Percentiles rank a stretch among this genome's conserved stretches.
Conservation (phyloP, 2,888 invertebrate genomes). For the Ochlodes sylvanus region DNA sequence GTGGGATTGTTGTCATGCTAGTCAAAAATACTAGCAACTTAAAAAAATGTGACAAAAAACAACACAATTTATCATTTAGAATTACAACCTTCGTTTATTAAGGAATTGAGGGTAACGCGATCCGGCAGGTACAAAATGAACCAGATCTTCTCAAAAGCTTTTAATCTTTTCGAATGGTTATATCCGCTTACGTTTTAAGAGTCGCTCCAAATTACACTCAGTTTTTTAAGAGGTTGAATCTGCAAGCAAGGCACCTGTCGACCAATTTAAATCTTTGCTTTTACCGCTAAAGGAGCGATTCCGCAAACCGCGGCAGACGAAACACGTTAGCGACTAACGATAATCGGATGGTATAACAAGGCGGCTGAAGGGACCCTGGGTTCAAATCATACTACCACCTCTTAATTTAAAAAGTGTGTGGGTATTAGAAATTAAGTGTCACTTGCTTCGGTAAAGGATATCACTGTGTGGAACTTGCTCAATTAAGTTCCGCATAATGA, state of each 20-base stretch:
- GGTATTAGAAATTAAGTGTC: too few relatives aligned
- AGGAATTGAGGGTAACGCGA: slow-evolving; percentile 22
- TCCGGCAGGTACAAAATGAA: slow-evolving; percentile 27
- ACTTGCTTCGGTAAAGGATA: too few relatives aligned
- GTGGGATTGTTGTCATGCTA: too few relatives aligned
- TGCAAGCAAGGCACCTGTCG: slow-evolving; percentile 37
- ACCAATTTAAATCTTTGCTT: slow-evolving; percentile 36
- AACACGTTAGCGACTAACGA: too few relatives aligned
- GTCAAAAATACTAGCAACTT: too few relatives aligned
- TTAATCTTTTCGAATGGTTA: slow-evolving; percentile 29
- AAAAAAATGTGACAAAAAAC: too few relatives aligned
- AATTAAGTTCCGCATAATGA: too few relatives aligned
- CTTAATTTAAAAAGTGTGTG: too few relatives aligned
- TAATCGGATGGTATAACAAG: too few relatives aligned
- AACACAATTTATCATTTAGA: slow-evolving; percentile 3
- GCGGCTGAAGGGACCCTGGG: too few relatives aligned
- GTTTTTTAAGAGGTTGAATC: slow-evolving; percentile 33
- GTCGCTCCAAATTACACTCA: slow-evolving; percentile 30
- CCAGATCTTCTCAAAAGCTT: slow-evolving; percentile 27
- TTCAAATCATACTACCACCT: too few relatives aligned
- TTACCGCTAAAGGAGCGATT: slow-evolving; percentile 22
- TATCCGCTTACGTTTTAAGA: slow-evolving; percentile 32
- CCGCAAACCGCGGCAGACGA: slow-evolving; percentile 6
- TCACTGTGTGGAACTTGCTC: too few relatives aligned
- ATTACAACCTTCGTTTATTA: slow-evolving; percentile 12